Evolutionary conservation across 1,140 invertebrate genomes (phyloP), one percentile per base, ranked within the genome.

Genomic region (Nasonia giraulti): DNA sequence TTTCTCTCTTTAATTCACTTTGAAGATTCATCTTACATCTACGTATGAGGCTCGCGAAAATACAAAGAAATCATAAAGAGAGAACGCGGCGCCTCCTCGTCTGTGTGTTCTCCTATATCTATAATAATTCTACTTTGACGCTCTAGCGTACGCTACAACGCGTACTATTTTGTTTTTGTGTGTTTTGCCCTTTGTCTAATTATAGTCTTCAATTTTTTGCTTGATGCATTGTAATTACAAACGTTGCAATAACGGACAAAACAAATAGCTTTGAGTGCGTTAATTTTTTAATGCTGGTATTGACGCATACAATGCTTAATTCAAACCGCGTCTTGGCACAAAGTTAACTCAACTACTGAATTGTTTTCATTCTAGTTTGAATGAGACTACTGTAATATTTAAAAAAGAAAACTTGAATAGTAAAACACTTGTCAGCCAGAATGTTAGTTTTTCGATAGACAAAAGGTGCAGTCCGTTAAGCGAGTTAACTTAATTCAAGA

Each of bases 1-100:
- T 87, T 87, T 87, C 80, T 87, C 86, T 85, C 78, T 80, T 86
- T 86, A 44, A 44, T 69, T 83, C 10, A n/a, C 14, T 82, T 31
- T 86, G 84, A 62, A 73, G 74, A 62, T 74, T 73, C 27, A 27
- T 27, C 40, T 17, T 27, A 50, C 75, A 80, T 37, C 17, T 85
- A 31, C 73, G 50, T 87, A 68, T 86, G 71, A 62, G 31, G 31
- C 40, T 33, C 55, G 55, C 17, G 69, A 55, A 73, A 55, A 73
- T 33, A 71, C 17, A 37, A 50, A 71, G 55, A 71, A 78, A 14
- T 37, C 23, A 33, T 66, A 83, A 76, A 77, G 11, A 78, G 44
- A 20, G 44, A 23, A 47, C 83, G 79, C 50, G 85, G 79, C 66
- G 55, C 80, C 73, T 74, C 33, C 82, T 84, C 73, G 79, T 82